phyloP scores from a whole-genome alignment of 2,113 vertebrate genomes.

The Mobula hypostoma region DNA sequence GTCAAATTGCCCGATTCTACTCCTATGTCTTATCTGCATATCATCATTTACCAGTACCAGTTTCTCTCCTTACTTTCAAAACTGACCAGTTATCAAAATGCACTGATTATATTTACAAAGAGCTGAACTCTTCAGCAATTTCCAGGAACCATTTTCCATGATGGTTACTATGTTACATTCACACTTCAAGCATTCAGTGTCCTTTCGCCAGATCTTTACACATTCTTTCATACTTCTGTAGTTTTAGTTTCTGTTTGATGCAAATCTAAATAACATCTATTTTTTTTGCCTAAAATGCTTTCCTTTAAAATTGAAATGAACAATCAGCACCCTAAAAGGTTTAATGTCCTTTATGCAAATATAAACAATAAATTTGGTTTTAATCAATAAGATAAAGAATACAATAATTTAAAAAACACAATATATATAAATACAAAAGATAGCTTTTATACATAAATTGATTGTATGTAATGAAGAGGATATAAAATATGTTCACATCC shows the following conservation, averaged over 20 bases:
- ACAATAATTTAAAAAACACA: too few relatives aligned
- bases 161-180: background rate
- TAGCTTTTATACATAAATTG: too few relatives aligned
- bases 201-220: background rate
- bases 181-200: background rate
- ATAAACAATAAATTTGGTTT: background rate
- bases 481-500: background rate
- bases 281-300: background rate
- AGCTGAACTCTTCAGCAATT: background rate
- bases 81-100: background rate
- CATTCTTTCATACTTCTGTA: too few relatives aligned
- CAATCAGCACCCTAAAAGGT: background rate
- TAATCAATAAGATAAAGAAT: background rate
- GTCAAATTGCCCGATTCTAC: too few relatives aligned
- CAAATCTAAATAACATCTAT: background rate
- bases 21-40: background rate
- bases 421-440: too few relatives aligned
- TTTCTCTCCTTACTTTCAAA: background rate
- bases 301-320: conserved; percentile 3
- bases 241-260: background rate
- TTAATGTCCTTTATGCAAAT: background rate
- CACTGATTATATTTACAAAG: background rate
- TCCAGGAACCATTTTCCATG: background rate
- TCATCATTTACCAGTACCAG: background rate
- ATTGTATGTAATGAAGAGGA: too few relatives aligned